These are phyloP conservation scores for Ophiothrix spiculata DNA, from an alignment of 35 echinoderm and acorn worm genomes.

Conservation along the genomic window DNA sequence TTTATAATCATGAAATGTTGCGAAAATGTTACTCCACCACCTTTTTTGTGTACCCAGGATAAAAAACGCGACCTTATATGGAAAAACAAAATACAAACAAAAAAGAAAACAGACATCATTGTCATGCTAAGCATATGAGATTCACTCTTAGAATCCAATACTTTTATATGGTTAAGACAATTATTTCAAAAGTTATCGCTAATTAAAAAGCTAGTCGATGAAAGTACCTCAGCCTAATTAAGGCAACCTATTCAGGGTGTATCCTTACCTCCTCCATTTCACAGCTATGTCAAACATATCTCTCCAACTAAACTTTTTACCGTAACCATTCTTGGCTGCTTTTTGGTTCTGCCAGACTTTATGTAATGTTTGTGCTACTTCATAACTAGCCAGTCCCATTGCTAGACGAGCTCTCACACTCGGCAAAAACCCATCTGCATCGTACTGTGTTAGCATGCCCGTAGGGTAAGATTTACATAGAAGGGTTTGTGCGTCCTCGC, in stretches of 20 bases:
- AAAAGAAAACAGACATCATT: no score
- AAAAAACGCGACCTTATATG: no score
- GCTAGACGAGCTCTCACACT: conserved; percentile 67
- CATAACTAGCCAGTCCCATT: conserved; percentile 67
- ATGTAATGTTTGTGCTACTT: conserved; percentile 72
- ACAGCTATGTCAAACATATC: conserved; percentile 75
- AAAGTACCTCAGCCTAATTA: background rate
- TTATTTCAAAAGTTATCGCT: no score
- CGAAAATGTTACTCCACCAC: no score
- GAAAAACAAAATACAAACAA: no score
- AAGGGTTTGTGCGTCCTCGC: conserved; percentile 43
- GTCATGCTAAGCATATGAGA: no score
- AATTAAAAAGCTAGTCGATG: no score
- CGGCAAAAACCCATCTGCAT: conserved; percentile 82
- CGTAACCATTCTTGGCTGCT: conserved; percentile 40
- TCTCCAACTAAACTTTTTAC: conserved; percentile 80
- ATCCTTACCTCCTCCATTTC: conserved; percentile 89
- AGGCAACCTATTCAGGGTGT: background rate
- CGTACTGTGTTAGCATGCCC: conserved; percentile 58
- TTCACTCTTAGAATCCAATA: no score
- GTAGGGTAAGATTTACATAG: conserved; percentile 52
- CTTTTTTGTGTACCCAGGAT: no score
- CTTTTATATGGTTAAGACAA: no score
- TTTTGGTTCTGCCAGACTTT: conserved; percentile 57
- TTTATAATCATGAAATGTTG: no score